Conservation (phyloP, 2,888 invertebrate species). For the Ochropleura leucogaster region DNA sequence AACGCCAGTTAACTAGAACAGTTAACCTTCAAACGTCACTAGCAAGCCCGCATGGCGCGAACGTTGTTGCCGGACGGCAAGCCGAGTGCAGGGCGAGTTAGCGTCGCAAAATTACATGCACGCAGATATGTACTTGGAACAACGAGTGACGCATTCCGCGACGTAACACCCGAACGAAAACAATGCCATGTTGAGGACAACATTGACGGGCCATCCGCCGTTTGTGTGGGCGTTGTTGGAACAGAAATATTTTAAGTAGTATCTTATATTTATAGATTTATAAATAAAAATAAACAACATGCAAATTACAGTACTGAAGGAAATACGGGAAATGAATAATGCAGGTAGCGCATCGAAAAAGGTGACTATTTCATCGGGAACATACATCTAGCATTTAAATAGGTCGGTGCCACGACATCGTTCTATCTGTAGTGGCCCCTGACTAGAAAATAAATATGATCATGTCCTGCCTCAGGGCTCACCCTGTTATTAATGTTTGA, state of each 20-base stretch:
- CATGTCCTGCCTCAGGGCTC: slow-evolving; percentile 15
- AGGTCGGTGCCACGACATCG: background rate
- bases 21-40: slow-evolving; percentile 71
- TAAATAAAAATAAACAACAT: slow-evolving; percentile 36
- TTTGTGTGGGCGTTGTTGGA: slow-evolving; percentile 51
- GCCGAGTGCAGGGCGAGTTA: slow-evolving; percentile 59
- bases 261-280: slow-evolving; percentile 42
- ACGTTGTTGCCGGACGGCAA: slow-evolving; percentile 57
- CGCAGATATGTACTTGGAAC: slow-evolving; percentile 55
- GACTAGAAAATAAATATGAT: slow-evolving; percentile 24
- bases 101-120: slow-evolving; percentile 68
- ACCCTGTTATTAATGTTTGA: slow-evolving; percentile 10
- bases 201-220: slow-evolving; percentile 50
- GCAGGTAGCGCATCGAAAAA: slow-evolving; percentile 35
- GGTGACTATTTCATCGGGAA: slow-evolving; percentile 48
- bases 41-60: slow-evolving; percentile 64
- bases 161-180: slow-evolving; percentile 72
- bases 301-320: slow-evolving; percentile 10
- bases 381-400: slow-evolving; percentile 49
- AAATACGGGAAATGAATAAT: slow-evolving; percentile 37
- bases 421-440: slow-evolving; percentile 3
- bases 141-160: slow-evolving; percentile 73
- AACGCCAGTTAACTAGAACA: slow-evolving; percentile 65
- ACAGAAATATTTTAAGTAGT: slow-evolving; percentile 46
- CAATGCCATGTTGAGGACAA: slow-evolving; percentile 70